A percentile compares a stretch with the other conserved stretches of the same genome.
These are phyloP conservation scores for Lasioglossum oenotherae DNA, from an alignment of 2,888 invertebrate genomes.

Conservation along the genomic window DNA sequence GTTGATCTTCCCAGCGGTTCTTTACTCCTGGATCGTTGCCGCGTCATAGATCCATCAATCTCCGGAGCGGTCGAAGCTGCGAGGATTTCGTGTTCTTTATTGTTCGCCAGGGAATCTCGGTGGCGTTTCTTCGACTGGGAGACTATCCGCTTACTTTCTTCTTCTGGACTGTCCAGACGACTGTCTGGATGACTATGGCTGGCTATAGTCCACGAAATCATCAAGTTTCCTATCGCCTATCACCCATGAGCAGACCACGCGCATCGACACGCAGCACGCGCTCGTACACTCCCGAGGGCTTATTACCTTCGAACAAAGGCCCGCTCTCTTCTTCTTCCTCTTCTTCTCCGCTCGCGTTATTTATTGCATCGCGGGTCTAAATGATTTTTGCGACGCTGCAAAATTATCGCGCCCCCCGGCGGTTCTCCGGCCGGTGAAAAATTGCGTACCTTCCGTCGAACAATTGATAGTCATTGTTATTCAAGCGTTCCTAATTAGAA, in stretches of 20 bases:
- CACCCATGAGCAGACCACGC: slow-evolving; percentile 57
- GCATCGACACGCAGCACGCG: slow-evolving; percentile 39
- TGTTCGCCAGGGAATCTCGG: slow-evolving; percentile 25
- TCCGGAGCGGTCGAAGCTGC: slow-evolving; percentile 14
- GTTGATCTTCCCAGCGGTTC: slow-evolving; percentile 40
- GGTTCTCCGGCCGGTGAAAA: neutral
- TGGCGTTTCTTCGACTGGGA: neutral
- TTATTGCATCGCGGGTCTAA: slow-evolving; percentile 13
- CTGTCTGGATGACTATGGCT: neutral
- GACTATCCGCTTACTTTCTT: neutral
- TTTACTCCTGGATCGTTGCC: slow-evolving; percentile 25
- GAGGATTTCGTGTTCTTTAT: slow-evolving; percentile 14
- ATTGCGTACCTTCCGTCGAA: neutral
- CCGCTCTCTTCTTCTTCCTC: neutral
- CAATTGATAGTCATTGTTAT: slow-evolving; percentile 9
- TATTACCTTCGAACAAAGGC: slow-evolving; percentile 49
- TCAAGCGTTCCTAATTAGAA: slow-evolving; percentile 11
- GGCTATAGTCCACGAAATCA: slow-evolving; percentile 66
- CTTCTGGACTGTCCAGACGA: neutral
- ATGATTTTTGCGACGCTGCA: slow-evolving; percentile 14
- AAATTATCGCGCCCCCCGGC: slow-evolving; percentile 7
- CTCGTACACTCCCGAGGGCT: slow-evolving; percentile 27
- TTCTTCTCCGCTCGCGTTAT: slow-evolving; percentile 19
- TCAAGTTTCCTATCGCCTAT: slow-evolving; percentile 71
- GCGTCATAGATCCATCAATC: slow-evolving; percentile 38